Conservation (phyloP, 2,113 vertebrate genomes). For the Cepphus grylle region DNA sequence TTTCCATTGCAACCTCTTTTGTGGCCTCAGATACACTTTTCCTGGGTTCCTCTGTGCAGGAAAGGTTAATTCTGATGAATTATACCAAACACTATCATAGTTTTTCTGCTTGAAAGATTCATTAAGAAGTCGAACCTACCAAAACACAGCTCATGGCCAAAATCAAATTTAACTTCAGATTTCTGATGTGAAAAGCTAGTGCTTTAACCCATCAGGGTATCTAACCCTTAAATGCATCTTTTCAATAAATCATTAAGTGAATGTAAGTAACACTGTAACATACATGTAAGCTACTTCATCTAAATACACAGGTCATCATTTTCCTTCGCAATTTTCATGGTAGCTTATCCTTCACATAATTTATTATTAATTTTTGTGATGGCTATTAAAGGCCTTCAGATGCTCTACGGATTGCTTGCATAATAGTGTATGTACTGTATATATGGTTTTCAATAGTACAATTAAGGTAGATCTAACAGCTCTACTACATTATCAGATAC, state of each 20-base stretch:
- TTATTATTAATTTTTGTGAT: constrained; percentile 28
- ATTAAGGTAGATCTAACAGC: neutral
- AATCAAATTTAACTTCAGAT: neutral
- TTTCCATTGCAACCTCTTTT: neutral
- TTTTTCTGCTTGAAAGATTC: neutral
- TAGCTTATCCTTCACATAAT: neutral
- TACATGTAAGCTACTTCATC: neutral
- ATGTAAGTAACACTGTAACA: neutral
- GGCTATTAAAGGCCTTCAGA: neutral
- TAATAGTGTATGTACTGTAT: neutral
- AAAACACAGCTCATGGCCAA: neutral
- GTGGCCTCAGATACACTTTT: neutral
- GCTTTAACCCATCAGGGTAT: neutral
- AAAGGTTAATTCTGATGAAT: neutral
- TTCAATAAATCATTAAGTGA: neutral
- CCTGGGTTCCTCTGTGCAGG: neutral
- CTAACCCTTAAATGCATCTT: neutral
- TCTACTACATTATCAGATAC: neutral
- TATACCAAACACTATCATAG: neutral
- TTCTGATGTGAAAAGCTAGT: neutral
- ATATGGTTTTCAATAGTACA: neutral
- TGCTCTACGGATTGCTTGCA: neutral
- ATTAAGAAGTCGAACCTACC: neutral
- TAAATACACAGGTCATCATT: neutral
- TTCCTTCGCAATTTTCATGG: neutral